A percentile compares a stretch with the other conserved stretches of the same genome.
Conservation (phyloP, 2,113 vertebrate genomes). For the Sinocyclocheilus grahami region DNA sequence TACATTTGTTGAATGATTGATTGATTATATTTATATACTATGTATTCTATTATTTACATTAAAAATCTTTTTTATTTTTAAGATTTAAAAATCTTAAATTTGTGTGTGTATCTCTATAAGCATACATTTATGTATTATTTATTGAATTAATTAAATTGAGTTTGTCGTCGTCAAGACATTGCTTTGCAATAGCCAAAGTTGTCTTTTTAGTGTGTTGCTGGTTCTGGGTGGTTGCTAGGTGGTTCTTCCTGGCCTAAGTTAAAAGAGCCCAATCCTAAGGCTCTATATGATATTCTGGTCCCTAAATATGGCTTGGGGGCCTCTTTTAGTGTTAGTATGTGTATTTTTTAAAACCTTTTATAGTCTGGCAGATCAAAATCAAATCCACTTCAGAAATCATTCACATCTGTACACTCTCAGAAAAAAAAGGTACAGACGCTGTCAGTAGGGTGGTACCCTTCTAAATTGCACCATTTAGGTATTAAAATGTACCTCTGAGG, state of each 20-base stretch:
- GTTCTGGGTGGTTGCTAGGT: not conserved
- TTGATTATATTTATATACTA: no score
- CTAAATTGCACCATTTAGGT: no score
- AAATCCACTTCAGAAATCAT: not conserved
- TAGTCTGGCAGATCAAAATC: not conserved
- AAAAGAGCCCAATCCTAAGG: not conserved
- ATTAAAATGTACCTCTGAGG: no score
- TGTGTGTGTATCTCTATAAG: no score
- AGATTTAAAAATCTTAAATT: no score
- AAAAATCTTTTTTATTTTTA: no score
- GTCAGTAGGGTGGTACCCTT: no score
- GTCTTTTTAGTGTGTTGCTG: not conserved
- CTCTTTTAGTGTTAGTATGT: not conserved
- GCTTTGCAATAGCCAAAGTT: not conserved
- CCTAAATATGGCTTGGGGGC: not conserved
- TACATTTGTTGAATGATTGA: no score
- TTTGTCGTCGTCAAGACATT: conserved; percentile 20
- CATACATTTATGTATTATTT: no score
- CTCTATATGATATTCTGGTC: not conserved
- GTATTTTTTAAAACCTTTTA: not conserved
- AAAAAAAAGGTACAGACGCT: no score
- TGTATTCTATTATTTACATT: no score
- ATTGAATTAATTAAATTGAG: no score
- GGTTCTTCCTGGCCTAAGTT: not conserved
- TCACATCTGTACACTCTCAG: not conserved